Base-by-base conservation (phyloP, 2,113 vertebrate genomes). In the Isichthys henryi region DNA sequence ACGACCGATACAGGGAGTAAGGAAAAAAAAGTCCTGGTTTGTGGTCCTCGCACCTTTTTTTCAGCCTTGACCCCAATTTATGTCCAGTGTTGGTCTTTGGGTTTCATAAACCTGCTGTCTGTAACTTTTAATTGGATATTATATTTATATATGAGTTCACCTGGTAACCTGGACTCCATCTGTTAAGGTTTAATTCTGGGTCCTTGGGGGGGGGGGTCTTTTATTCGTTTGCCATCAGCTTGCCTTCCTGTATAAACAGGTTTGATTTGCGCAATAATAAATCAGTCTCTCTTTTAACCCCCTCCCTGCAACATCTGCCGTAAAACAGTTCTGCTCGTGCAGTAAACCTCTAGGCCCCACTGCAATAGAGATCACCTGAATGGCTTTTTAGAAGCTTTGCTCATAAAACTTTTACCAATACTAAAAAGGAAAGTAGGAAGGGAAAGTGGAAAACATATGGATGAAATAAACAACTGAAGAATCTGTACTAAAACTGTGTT, bases 201-300 rank as follows among this genome's bases (percentile, higher is more conserved):
- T 86, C 49, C 48, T 52, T 52, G 48, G 48, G 21, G 83, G n/a
- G 11, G 23, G 84, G 48, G 45, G 7, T 15, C 48, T 27, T 86
- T 86, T 86, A 15, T 50, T 86, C 52, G 6, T 50, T 86, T 27
- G 46, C 27, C 85, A 87, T 87, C 85, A 53, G 21, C 85, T 21
- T 35, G 85, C 31, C 50, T 53, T 87, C 50, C 31, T 87, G 85
- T 35, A 87, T 87, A 53, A 87, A 43, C 50, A 35, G 15, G 27
- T 87, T 87, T 87, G 50, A 87, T 52, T 52, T 35, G 11, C 31
- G 5, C 85, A 87, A 53, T 53, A 87, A 87, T 87, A 53, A 53
- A 87, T 87, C 23, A 53, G 85, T 87, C 31, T 87, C 45, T 52
- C 13, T 48, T n/a, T 53, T 53, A 52, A 13, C 50, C 11, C 49